Base-by-base conservation (phyloP, 2,797 vertebrate genomes). In the Salarias fasciatus region DNA sequence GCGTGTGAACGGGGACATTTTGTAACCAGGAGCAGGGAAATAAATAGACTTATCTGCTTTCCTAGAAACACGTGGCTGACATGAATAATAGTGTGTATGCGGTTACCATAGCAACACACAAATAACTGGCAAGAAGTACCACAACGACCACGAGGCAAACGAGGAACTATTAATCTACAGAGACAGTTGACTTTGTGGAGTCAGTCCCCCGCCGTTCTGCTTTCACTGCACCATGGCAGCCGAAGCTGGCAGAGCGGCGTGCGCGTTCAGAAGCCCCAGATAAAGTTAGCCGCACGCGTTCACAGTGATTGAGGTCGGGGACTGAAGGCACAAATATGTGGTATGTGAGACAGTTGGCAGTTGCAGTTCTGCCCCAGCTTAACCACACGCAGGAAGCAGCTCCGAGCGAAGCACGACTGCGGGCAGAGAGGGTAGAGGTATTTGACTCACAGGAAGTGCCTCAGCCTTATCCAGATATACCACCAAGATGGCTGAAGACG, bases 401-500 rank as follows among this genome's bases (percentile, higher is more conserved):
- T 50, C 52, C 60, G 53, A 46, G 57, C 65, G 65, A 12, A 44
- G 57, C 67, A 68, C n/a, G 7, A 46, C 51, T 0, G 2, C 18
- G 15, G 60, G 73, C 53, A 48, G n/a, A 37, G 28, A 49, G 6
- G 18, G 24, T 9, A 68, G 63, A 72, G 28, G 46, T 55, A 15
- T 55, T 18, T 75, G 77, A 95, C 96, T 95, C 90, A 97, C 96
- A n/a, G 96, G 96, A 80, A 98, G 95, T 1, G 94, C 95, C 81
- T 97, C 95, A n/a, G 95, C 96, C 49, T 94, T 93, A 75, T 98
- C 96, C 85, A 98, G 87, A 88, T 97, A 97, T 6, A 97, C 78
- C 3, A 94, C 92, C 73, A 98, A 90, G 76, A 97, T 95, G 81
- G 96, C 95, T 0, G 96, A 90, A 1, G 96, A 96, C 0, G 95